Evolutionary conservation across 1,140 invertebrate species (phyloP).

Genomic region (Limonius californicus): DNA sequence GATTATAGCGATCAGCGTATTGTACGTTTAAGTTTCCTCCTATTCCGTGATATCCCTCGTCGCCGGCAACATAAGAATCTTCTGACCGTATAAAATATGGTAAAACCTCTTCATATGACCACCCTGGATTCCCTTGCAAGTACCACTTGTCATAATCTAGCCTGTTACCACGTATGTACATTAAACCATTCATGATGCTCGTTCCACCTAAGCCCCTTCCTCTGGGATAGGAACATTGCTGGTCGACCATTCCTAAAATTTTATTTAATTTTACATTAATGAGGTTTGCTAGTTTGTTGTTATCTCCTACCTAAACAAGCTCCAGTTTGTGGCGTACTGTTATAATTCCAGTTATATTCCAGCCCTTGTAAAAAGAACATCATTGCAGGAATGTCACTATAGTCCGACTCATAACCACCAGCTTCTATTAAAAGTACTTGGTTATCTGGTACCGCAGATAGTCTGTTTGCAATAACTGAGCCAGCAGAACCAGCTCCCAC

Average conservation of each 20-base stretch:
- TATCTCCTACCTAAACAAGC: conserved; percentile 62
- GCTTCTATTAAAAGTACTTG: conserved; percentile 71
- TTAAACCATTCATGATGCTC: conserved; percentile 75
- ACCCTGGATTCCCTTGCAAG: conserved; percentile 71
- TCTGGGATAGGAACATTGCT: conserved; percentile 65
- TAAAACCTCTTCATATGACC: conserved; percentile 78
- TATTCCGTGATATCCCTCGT: background rate
- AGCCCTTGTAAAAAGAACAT: conserved; percentile 66
- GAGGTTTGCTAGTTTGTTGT: too few species aligned
- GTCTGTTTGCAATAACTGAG: conserved; percentile 57
- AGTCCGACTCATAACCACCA: conserved; percentile 65
- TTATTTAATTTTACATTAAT: too few species aligned
- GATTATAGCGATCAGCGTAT: background rate
- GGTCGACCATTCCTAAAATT: conserved; percentile 55
- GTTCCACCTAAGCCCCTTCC: conserved; percentile 71
- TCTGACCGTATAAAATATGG: conserved; percentile 80
- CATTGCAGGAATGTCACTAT: conserved; percentile 71
- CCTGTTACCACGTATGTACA: conserved; percentile 64
- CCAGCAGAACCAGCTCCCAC: conserved; percentile 52
- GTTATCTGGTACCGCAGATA: conserved; percentile 66
- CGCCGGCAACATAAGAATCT: conserved; percentile 47
- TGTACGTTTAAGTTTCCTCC: background rate
- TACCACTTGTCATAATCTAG: conserved; percentile 41
- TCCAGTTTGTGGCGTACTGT: conserved; percentile 62
- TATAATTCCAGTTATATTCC: conserved; percentile 75